Evolutionary conservation across 2,797 vertebrate species (phyloP).

Genomic region (Notamacropus eugenii): DNA sequence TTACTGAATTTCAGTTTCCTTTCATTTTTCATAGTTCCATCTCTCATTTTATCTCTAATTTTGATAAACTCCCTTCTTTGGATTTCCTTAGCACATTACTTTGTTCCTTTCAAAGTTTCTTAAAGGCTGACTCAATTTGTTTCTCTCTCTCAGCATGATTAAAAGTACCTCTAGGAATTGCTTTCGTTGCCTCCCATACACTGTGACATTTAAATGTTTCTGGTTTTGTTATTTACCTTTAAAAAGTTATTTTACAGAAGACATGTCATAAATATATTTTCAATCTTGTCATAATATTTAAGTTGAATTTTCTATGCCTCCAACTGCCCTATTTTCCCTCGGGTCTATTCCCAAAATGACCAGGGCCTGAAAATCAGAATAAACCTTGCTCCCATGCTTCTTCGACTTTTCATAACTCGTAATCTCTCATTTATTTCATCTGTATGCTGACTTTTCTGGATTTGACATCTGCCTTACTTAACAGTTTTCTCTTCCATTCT

Average conservation of each 20-base stretch:
- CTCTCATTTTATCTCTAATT: too few relatives aligned
- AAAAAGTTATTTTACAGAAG: not conserved
- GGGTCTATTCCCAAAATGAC: not conserved
- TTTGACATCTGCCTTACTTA: not conserved
- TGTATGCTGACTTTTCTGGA: not conserved
- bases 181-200: not conserved
- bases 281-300: too few relatives aligned
- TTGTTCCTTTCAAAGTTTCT: too few relatives aligned
- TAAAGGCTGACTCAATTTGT: not conserved
- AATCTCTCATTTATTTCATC: not conserved
- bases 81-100: too few relatives aligned
- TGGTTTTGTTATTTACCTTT: too few relatives aligned
- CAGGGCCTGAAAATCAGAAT: not conserved
- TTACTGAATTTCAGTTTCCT: not conserved
- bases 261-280: not conserved
- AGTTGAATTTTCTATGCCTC: not conserved
- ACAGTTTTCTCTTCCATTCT: not conserved
- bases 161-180: not conserved
- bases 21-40: not conserved
- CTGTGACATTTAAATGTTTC: too few relatives aligned
- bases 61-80: not conserved
- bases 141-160: not conserved
- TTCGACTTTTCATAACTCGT: too few relatives aligned
- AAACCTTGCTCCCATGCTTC: not conserved
- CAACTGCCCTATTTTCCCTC: not conserved